These are phyloP conservation scores for Drosophila meridionalis DNA, from an alignment of 2,888 invertebrate species.

Conservation along the genomic window DNA sequence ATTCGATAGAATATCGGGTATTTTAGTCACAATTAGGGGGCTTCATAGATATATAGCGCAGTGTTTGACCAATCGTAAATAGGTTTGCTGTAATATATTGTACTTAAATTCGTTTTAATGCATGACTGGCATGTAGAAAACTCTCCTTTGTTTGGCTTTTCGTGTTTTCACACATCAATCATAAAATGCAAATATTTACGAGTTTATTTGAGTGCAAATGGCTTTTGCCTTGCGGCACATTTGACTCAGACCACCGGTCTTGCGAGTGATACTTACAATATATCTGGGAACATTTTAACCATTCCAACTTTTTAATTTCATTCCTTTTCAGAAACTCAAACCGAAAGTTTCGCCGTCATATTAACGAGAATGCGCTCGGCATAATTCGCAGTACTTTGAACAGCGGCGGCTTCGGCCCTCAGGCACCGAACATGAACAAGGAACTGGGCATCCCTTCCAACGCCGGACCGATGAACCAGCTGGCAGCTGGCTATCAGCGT, in stretches of 20 bases:
- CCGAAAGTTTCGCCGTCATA: constrained; percentile 84
- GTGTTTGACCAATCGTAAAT: constrained; percentile 13
- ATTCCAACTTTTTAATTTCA: constrained; percentile 1
- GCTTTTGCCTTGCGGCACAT: constrained; percentile 41
- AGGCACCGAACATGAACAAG: constrained; percentile 80
- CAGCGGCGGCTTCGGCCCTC: constrained; percentile 81
- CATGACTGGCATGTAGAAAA: constrained; percentile 58
- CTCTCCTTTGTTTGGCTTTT: constrained; percentile 40
- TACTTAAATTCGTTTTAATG: constrained; percentile 37
- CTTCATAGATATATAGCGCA: neutral
- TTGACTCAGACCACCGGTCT: constrained; percentile 28
- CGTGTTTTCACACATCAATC: constrained; percentile 74
- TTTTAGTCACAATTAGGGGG: neutral
- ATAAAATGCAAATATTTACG: constrained; percentile 81
- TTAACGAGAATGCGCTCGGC: constrained; percentile 82
- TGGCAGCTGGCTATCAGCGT: constrained; percentile 80
- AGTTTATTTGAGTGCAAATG: constrained; percentile 73
- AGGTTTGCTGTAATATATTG: constrained; percentile 18
- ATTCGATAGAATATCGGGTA: neutral
- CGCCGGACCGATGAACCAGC: constrained; percentile 82
- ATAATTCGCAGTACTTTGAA: constrained; percentile 82
- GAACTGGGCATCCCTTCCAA: constrained; percentile 82
- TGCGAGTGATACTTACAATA: constrained; percentile 2
- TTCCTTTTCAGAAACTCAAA: constrained; percentile 80
- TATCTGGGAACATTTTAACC: neutral